These are phyloP conservation scores for Parnassius apollo DNA, from an alignment of 2,888 invertebrate genomes.

Conservation along the genomic window DNA sequence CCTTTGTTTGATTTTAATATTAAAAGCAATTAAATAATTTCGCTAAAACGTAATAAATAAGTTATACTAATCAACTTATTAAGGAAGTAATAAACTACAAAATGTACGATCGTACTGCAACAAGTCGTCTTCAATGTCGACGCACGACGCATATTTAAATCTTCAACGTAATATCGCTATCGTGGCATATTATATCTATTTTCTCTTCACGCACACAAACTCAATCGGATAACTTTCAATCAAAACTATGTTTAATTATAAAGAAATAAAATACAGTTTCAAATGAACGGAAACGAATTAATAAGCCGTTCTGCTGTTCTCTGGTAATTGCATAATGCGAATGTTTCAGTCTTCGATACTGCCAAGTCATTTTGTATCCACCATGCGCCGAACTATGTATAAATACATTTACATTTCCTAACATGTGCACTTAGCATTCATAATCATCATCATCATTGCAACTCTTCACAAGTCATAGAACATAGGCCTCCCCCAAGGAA, in stretches of 20 bases:
- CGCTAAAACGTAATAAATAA: slow-evolving; percentile 11
- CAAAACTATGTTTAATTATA: not conserved
- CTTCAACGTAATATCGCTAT: slow-evolving; percentile 52
- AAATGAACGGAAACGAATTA: not conserved
- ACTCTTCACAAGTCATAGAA: too few species aligned
- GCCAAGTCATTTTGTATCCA: slow-evolving; percentile 55
- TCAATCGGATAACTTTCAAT: slow-evolving; percentile 11
- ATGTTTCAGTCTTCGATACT: slow-evolving; percentile 44
- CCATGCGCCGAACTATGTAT: slow-evolving; percentile 56
- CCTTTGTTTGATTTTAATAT: too few species aligned
- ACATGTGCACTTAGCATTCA: slow-evolving; percentile 1
- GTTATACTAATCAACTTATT: slow-evolving; percentile 51
- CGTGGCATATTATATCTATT: slow-evolving; percentile 47
- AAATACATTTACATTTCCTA: slow-evolving; percentile 7
- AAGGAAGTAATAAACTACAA: slow-evolving; percentile 54
- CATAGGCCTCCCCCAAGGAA: too few species aligned
- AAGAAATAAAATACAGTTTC: slow-evolving; percentile 33
- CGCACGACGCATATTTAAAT: slow-evolving; percentile 59
- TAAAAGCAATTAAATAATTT: too few species aligned
- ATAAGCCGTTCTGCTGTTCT: slow-evolving; percentile 18
- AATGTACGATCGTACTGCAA: slow-evolving; percentile 47
- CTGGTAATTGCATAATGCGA: slow-evolving; percentile 19
- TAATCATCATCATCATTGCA: too few species aligned
- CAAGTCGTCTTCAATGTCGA: slow-evolving; percentile 58
- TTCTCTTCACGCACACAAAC: slow-evolving; percentile 41